Conservation (phyloP, 2,888 invertebrate species). For the Aporophyla nigra region DNA sequence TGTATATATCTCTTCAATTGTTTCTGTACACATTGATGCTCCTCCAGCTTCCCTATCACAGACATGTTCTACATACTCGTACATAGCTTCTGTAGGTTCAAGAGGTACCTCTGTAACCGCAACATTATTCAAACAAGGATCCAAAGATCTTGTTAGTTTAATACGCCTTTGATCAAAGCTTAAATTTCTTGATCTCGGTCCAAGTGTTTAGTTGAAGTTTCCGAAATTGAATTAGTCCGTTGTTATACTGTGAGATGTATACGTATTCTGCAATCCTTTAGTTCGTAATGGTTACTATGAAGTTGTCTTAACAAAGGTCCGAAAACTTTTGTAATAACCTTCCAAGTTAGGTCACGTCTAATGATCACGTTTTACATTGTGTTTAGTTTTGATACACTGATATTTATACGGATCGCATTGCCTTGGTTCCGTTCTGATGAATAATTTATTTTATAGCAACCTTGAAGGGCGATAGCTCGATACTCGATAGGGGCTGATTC, state of each 20-base stretch:
- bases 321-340: constrained; percentile 63
- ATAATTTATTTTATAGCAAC: constrained; percentile 41
- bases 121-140: constrained; percentile 46
- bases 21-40: not conserved
- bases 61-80: constrained; percentile 4
- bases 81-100: not conserved
- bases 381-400: constrained; percentile 13
- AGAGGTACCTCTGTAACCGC: constrained; percentile 4
- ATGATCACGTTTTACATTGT: constrained; percentile 24
- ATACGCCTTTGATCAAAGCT: constrained; percentile 57
- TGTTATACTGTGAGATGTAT: constrained; percentile 46
- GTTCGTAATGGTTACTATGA: constrained; percentile 48
- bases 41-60: not conserved
- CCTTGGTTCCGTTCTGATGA: constrained; percentile 22
- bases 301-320: constrained; percentile 44
- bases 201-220: constrained; percentile 59
- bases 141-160: constrained; percentile 48
- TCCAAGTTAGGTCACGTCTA: constrained; percentile 31
- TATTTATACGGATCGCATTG: constrained; percentile 21
- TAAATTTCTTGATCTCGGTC: constrained; percentile 52
- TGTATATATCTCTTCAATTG: not conserved
- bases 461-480: constrained; percentile 20
- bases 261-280: constrained; percentile 52
- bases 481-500: constrained; percentile 3
- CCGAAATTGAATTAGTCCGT: constrained; percentile 53